Evolutionary conservation across 2,888 invertebrate genomes (phyloP).

Genomic region (Diogma glabrata): DNA sequence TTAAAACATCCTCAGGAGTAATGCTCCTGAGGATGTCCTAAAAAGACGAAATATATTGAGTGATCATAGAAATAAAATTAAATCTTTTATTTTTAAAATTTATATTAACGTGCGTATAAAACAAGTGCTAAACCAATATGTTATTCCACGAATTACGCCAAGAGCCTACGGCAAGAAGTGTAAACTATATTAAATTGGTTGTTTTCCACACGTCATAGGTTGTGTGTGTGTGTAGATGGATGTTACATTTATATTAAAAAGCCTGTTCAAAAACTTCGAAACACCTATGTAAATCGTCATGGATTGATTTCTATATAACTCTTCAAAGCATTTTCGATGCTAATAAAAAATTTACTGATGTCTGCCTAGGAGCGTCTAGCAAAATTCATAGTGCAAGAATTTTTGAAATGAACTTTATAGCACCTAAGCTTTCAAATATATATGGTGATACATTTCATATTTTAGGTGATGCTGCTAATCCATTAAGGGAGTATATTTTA

Average conservation of each 20-base stretch:
- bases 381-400: slow-evolving; percentile 26
- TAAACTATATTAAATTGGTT: no score
- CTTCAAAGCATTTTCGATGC: slow-evolving; percentile 26
- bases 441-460: neutral
- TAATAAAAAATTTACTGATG: slow-evolving; percentile 22
- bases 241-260: slow-evolving; percentile 20
- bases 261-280: slow-evolving; percentile 25
- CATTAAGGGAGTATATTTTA: no score
- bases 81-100: no score
- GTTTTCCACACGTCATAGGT: slow-evolving; percentile 16
- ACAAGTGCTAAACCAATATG: no score
- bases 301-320: slow-evolving; percentile 16
- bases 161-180: no score
- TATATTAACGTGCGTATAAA: no score
- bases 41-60: no score
- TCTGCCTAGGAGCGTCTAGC: slow-evolving; percentile 23
- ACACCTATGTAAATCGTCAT: slow-evolving; percentile 24
- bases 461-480: neutral
- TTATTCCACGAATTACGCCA: no score
- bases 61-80: no score
- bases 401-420: slow-evolving; percentile 20
- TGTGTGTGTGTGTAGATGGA: no score
- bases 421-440: slow-evolving; percentile 18
- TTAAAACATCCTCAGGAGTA: no score
- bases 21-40: no score